These are phyloP conservation scores for Triplophysa siluroides DNA, from an alignment of 2,113 vertebrate genomes.

Conservation along the genomic window DNA sequence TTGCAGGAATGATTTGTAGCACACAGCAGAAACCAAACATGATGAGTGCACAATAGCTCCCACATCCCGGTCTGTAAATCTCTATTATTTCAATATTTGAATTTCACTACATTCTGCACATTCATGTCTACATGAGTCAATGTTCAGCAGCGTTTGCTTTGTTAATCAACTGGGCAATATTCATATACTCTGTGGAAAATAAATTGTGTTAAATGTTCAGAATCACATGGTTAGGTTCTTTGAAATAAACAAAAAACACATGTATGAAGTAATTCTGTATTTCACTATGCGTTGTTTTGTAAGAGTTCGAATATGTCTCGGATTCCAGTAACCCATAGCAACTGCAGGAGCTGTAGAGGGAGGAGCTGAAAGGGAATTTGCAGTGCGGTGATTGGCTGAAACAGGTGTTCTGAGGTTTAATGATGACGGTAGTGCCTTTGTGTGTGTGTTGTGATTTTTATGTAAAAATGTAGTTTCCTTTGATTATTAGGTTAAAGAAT, in stretches of 20 bases:
- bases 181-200: too few relatives aligned
- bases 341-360: conserved; percentile 69
- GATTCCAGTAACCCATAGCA: conserved; percentile 31
- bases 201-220: too few relatives aligned
- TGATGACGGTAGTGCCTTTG: not conserved
- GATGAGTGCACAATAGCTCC: conserved; percentile 19
- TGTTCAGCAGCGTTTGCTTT: too few relatives aligned
- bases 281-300: not conserved
- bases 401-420: conserved; percentile 69
- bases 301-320: not conserved
- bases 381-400: conserved; percentile 66
- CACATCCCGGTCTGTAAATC: not conserved
- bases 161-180: too few relatives aligned
- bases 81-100: too few relatives aligned
- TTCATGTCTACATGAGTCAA: too few relatives aligned
- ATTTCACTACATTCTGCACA: too few relatives aligned
- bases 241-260: too few relatives aligned
- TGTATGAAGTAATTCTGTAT: too few relatives aligned
- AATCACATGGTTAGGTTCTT: not conserved
- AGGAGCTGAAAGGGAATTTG: conserved; percentile 55
- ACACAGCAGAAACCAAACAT: not conserved
- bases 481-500: too few relatives aligned
- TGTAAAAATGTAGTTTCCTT: too few relatives aligned
- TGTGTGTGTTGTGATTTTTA: not conserved
- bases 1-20: not conserved